Base-by-base conservation (phyloP, 2,113 vertebrate species). In the Misgurnus mizolepis region DNA sequence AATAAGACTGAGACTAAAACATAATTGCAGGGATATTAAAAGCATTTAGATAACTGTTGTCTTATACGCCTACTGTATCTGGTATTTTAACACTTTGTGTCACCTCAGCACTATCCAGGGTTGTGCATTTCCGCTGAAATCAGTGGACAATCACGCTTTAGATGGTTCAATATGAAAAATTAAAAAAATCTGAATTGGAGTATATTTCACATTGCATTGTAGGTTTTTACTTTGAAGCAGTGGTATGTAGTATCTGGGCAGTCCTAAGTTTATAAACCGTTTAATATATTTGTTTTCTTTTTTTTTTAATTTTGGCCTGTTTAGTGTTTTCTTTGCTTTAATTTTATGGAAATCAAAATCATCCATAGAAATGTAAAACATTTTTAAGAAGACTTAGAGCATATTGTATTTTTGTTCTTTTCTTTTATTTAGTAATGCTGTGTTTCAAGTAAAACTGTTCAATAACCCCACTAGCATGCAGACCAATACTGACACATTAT, bases 21-120 rank as follows among this genome's bases (percentile, higher is more conserved):
- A 43, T 75, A 18, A 55, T 74, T 80, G 79, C 64, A 74, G 79
- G 79, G 70, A 80, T 80, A 80, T 73, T 80, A 56, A 80, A 79
- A 34, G 49, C 58, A 74, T 75, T 67, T 75, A 49, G 62, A 67
- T 75, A 8, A 75, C 39, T 5, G 66, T 79, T 71, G 40, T 61
- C 67, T 47, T 69, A 61, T 50, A 49, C 78, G 27, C 69, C 69
- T 75, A 67, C 79, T 67, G 79, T 75, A 75, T 67, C 61, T 80
- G 27, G 39, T 76, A 45, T 14, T 67, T 77, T 62, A 76, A 14
- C n/a, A 66, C 18, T 34, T 58, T 65, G 50, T 72, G 15, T 77
- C 74, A 81, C 79, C 53, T 78, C 73, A 40, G 67, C 65, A 50
- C 53, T 80, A 65, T 74, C 65, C 58, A 34, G 39, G 76, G 74